Evolutionary conservation across 2,797 vertebrate genomes (phyloP), one percentile per base, ranked within the genome.

Genomic region (Antrozous pallidus): DNA sequence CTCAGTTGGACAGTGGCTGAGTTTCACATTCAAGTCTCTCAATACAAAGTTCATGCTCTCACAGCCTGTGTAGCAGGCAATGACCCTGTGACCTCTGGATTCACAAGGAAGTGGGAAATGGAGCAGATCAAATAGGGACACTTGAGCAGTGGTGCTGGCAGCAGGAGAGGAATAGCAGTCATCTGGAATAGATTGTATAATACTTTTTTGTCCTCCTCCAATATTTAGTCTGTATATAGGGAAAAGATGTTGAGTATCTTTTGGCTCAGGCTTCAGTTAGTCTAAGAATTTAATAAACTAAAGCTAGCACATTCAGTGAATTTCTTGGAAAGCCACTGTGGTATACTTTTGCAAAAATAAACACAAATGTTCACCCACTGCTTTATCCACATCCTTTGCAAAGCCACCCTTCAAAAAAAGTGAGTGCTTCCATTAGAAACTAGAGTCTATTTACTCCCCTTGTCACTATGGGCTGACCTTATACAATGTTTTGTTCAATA

Each of bases 201-300:
- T 24, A 63, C 17, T 45, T 45, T 74, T 58, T 54, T 54, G 1
- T 67, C 18, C 12, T 95, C 28, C 42, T 81, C 4, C 4, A 90
- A 26, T 26, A 49, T 71, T 74, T 11, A 71, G 18, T 63, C 36
- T 93, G 28, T 80, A 42, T 65, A 71, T 9, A 80, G 22, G 33
- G 40, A 18, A 16, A 94, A 40, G 40, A 67, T 79, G 26, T 85
- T 93, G 91, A 94, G 26, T 78, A n/a, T 69, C 56, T 75, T 92
- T 47, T 75, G 69, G 38, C 31, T 77, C 22, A 84, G 12, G 7
- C 70, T 33, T 42, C 1, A 75, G 6, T 4, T 92, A 82, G 38
- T 26, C 31, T 40, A 84, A 85, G 6, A 14, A 69, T 69, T 36
- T 14, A 17, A 54, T 20, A 47, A 84, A 51, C 2, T 12, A 85